These are phyloP conservation scores for Physella acuta DNA, from an alignment of 1,140 invertebrate genomes.

Conservation along the genomic window DNA sequence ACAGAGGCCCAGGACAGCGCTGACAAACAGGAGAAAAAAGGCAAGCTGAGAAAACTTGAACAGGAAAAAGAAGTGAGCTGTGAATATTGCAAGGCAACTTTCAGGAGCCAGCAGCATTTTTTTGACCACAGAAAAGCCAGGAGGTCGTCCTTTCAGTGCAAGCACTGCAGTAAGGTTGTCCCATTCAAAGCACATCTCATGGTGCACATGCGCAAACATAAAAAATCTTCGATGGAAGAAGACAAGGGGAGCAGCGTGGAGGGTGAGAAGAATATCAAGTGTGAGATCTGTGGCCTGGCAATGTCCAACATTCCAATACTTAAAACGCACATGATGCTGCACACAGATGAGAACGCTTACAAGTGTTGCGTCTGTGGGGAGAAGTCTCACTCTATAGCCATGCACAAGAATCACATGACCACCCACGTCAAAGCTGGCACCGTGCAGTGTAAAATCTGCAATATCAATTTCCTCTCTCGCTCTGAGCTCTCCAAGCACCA, in stretches of 20 bases:
- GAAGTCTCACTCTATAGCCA: not conserved
- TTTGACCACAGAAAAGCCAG: conserved; percentile 16
- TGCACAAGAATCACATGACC: not conserved
- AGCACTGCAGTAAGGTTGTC: not conserved
- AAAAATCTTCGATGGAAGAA: not conserved
- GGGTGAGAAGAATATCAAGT: not conserved
- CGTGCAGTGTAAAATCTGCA: conserved; percentile 11
- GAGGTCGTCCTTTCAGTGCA: not conserved
- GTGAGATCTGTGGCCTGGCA: conserved; percentile 2
- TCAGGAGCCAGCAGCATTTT: conserved; percentile 5
- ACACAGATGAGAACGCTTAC: conserved; percentile 16
- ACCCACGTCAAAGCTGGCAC: conserved; percentile 3
- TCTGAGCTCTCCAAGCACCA: conserved; percentile 9
- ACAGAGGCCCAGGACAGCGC: not conserved
- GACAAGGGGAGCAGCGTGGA: not conserved
- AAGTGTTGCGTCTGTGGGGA: conserved; percentile 18
- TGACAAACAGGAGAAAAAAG: not conserved
- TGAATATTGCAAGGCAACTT: not conserved
- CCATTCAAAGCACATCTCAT: conserved; percentile 19
- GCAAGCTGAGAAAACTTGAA: not conserved
- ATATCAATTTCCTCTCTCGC: not conserved
- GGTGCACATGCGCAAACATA: conserved; percentile 19
- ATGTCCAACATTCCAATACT: conserved; percentile 2
- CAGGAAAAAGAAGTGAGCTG: conserved; percentile 3
- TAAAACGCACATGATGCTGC: conserved; percentile 21